Evolutionary conservation across 2,797 vertebrate genomes (phyloP).

Genomic region (Sebastes miniatus): DNA sequence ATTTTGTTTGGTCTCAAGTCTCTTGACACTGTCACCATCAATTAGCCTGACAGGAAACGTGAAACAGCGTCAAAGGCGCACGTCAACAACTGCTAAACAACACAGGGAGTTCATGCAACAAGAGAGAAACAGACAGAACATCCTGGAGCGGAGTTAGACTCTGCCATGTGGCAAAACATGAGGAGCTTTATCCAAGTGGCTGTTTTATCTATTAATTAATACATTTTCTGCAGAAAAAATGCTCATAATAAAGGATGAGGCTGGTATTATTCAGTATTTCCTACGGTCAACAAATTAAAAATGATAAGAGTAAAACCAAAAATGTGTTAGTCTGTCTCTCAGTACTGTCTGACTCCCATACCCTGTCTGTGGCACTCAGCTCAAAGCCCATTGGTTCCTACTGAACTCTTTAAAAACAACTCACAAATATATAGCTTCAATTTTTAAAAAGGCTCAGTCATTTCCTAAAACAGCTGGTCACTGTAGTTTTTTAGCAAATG

Average conservation of each 20-base stretch:
- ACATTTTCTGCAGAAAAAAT: background rate
- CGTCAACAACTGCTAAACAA: conserved; percentile 25
- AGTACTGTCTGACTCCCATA: too few relatives aligned
- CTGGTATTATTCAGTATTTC: background rate
- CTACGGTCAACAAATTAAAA: background rate
- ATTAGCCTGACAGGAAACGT: conserved; percentile 44
- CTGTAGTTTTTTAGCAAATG: too few relatives aligned
- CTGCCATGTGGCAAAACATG: background rate
- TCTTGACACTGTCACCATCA: conserved; percentile 50
- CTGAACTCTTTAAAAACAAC: too few relatives aligned
- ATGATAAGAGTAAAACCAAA: too few relatives aligned
- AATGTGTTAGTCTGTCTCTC: too few relatives aligned
- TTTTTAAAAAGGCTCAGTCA: too few relatives aligned
- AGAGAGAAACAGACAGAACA: background rate
- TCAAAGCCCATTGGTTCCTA: too few relatives aligned
- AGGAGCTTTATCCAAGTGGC: background rate
- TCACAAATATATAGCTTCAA: too few relatives aligned
- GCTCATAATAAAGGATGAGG: background rate
- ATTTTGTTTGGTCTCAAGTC: conserved; percentile 50
- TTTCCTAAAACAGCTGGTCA: too few relatives aligned
- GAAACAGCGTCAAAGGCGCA: conserved; percentile 32
- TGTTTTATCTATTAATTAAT: background rate
- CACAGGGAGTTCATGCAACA: conserved; percentile 3
- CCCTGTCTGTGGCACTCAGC: too few relatives aligned
- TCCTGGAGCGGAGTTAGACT: background rate